Conservation (phyloP, 2,888 invertebrate genomes). For the Podabrus alpinus region DNA sequence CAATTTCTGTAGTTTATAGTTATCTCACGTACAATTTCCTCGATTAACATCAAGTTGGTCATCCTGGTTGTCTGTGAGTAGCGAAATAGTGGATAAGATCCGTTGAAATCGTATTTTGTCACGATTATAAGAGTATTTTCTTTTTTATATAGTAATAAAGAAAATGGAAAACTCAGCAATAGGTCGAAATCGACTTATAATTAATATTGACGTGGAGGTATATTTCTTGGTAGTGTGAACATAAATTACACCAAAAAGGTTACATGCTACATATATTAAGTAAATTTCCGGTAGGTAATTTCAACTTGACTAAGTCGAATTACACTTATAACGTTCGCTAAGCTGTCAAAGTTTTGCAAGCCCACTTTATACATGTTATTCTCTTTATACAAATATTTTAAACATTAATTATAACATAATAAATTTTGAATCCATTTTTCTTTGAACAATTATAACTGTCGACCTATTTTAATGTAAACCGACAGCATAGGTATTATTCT, state of each 20-base stretch:
- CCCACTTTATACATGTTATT: not conserved
- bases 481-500: conserved; percentile 7
- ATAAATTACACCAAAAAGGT: not conserved
- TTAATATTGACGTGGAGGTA: not conserved
- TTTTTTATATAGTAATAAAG: not conserved
- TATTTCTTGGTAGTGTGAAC: not conserved
- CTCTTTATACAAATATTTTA: not conserved
- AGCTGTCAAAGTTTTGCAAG: not conserved
- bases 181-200: not conserved
- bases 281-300: not conserved
- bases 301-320: not conserved
- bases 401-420: conserved; percentile 1
- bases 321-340: not conserved
- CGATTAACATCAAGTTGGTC: not conserved
- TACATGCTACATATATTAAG: not conserved
- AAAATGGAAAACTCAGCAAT: not conserved
- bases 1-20: not conserved
- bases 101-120: not conserved
- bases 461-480: conserved; percentile 13
- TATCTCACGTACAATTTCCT: not conserved
- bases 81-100: not conserved
- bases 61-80: not conserved
- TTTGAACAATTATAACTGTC: conserved; percentile 13
- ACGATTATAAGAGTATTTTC: not conserved
- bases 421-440: conserved; percentile 5